phyloP scores from a whole-genome alignment of 2,113 vertebrate species.

The Caranx melampygus region DNA sequence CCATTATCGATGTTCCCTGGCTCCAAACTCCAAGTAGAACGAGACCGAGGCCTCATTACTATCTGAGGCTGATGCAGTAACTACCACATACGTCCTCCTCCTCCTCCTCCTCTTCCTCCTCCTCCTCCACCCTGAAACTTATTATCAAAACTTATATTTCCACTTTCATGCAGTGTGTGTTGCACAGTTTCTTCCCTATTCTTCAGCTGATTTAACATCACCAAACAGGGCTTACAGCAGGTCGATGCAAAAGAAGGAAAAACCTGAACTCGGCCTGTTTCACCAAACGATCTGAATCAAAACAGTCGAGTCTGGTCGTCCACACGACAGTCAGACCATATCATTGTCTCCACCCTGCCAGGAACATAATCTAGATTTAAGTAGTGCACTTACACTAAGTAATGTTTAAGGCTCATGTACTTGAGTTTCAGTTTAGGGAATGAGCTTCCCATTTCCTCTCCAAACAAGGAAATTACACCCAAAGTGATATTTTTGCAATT shows the following conservation, averaged over 20 bases:
- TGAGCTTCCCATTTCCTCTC: conserved; percentile 41
- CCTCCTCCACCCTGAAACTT: conserved; percentile 11
- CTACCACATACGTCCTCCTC: conserved; percentile 13
- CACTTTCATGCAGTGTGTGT: not conserved
- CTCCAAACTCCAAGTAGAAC: conserved; percentile 45
- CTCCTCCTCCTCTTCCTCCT: conserved; percentile 1
- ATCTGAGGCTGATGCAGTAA: conserved; percentile 62
- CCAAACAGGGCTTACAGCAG: not conserved
- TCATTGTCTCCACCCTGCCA: conserved; percentile 29
- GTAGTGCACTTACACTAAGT: conserved; percentile 1
- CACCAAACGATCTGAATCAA: not conserved
- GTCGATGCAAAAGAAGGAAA: not conserved
- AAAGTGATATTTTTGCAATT: conserved; percentile 21
- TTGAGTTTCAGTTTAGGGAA: conserved; percentile 25
- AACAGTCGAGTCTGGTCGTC: not conserved
- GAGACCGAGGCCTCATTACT: conserved; percentile 58
- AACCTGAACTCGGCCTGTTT: not conserved
- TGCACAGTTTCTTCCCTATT: not conserved
- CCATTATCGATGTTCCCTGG: conserved; percentile 64
- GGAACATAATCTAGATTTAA: conserved; percentile 2
- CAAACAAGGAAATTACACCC: conserved; percentile 21
- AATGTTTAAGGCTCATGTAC: conserved; percentile 37
- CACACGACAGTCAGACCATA: not conserved
- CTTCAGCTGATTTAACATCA: not conserved
- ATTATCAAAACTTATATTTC: not conserved